phyloP scores from a whole-genome alignment of 2,113 vertebrate species.

The Oreotrochilus melanogaster region DNA sequence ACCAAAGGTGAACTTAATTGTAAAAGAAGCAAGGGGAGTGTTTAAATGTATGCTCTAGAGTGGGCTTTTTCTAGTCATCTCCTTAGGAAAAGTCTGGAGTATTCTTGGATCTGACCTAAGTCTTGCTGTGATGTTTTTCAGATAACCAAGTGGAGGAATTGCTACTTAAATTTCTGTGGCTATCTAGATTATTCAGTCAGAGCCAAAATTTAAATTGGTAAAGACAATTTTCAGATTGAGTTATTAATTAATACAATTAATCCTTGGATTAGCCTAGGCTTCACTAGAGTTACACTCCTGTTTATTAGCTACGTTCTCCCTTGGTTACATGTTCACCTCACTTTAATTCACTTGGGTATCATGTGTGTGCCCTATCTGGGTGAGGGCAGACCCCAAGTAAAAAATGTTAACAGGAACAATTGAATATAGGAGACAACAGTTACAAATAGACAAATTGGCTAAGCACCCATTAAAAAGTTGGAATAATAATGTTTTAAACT shows the following conservation, averaged over 20 bases:
- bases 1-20: neutral
- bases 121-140: neutral
- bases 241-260: neutral
- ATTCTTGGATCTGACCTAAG: neutral
- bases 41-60: constrained; percentile 10
- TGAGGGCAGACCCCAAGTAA: neutral
- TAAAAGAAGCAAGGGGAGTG: neutral
- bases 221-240: neutral
- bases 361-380: neutral
- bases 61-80: neutral
- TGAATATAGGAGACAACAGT: neutral
- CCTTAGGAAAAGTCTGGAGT: neutral
- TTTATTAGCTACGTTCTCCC: neutral
- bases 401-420: neutral
- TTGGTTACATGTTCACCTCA: neutral
- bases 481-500: neutral
- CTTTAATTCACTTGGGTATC: neutral
- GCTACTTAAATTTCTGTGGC: neutral
- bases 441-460: neutral
- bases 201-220: neutral
- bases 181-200: neutral
- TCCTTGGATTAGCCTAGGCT: neutral
- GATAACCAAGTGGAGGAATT: neutral
- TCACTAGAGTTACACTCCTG: neutral
- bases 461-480: too few relatives aligned